Conservation (phyloP, 2,797 vertebrate genomes). For the Rhinella marina region DNA sequence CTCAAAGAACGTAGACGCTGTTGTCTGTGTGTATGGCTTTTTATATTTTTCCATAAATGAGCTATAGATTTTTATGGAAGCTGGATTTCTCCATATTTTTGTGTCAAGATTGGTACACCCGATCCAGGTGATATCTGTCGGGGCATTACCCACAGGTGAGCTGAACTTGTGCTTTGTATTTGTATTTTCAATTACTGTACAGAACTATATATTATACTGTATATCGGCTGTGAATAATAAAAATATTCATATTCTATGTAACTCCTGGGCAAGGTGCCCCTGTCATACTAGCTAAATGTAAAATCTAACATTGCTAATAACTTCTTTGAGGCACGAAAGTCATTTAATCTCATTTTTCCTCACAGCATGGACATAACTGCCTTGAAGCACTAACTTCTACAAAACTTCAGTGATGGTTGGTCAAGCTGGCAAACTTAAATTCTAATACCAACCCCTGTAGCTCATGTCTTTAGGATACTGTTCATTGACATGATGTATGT, state of each 20-base stretch:
- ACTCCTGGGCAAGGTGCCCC: neutral
- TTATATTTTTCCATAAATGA: too few relatives aligned
- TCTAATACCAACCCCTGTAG: neutral
- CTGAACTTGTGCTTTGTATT: too few relatives aligned
- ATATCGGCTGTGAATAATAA: neutral
- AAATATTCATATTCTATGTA: neutral
- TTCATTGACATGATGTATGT: neutral
- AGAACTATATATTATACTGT: neutral
- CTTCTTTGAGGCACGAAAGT: neutral
- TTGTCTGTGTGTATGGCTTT: too few relatives aligned
- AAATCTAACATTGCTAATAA: neutral
- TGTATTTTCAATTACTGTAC: neutral
- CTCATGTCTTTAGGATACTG: neutral
- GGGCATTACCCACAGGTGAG: too few relatives aligned
- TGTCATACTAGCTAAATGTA: constrained; percentile 10
- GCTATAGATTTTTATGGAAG: too few relatives aligned
- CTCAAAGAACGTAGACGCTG: too few relatives aligned
- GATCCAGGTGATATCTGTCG: too few relatives aligned
- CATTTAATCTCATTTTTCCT: neutral
- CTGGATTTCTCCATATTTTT: too few relatives aligned
- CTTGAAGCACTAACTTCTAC: neutral
- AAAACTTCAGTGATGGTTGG: neutral
- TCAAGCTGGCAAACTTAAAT: constrained; percentile 23
- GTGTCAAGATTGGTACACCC: too few relatives aligned
- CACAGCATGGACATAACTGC: constrained; percentile 23